Conservation (phyloP, 2,797 vertebrate species). For the Scolopax bukidnonensis region DNA sequence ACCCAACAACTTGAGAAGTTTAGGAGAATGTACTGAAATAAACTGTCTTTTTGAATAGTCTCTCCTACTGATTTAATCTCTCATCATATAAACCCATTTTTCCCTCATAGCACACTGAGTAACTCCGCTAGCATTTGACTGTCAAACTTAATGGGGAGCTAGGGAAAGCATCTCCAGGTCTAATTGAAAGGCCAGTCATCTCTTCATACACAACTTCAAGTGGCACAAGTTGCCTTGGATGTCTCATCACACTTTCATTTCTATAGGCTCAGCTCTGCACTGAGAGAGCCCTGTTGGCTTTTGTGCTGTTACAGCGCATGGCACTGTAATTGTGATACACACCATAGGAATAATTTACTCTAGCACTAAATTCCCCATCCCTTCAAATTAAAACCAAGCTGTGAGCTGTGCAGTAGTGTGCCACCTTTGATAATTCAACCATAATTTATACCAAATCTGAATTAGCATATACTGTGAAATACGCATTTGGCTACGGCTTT, state of each 20-base stretch:
- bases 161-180: neutral
- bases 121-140: neutral
- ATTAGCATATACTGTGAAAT: neutral
- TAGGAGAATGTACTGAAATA: neutral
- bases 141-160: fast-evolving
- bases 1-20: neutral
- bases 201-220: neutral
- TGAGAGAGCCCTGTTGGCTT: fast-evolving
- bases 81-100: neutral
- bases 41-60: neutral
- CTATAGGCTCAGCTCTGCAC: fast-evolving
- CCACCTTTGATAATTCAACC: neutral
- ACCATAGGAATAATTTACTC: neutral
- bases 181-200: neutral
- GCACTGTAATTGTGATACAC: neutral
- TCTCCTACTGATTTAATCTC: neutral
- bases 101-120: fast-evolving
- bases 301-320: too few relatives aligned
- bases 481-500: neutral
- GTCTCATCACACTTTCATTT: fast-evolving
- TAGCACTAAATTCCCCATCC: neutral
- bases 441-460: neutral
- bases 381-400: neutral
- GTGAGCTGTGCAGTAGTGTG: neutral
- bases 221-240: fast-evolving